phyloP scores from a whole-genome alignment of 2,888 invertebrate species.

The Thymelicus sylvestris region DNA sequence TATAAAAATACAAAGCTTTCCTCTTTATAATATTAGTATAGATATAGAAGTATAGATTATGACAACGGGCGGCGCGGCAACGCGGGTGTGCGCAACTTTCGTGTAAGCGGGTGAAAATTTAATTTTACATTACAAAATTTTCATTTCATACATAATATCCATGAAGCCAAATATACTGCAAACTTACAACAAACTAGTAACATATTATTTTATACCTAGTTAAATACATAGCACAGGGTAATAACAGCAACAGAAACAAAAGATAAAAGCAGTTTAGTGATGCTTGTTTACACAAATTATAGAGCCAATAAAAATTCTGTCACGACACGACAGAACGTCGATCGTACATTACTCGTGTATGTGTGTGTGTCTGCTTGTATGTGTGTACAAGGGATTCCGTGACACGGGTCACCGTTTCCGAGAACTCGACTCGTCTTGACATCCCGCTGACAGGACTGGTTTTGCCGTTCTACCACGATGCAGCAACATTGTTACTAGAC shows the following conservation, averaged over 20 bases:
- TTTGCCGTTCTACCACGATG: constrained; percentile 75
- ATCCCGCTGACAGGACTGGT: constrained; percentile 84
- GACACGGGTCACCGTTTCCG: constrained; percentile 84
- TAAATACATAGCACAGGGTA: neutral
- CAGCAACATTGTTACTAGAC: constrained; percentile 71
- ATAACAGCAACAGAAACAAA: constrained; percentile 12
- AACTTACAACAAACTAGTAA: too few species aligned
- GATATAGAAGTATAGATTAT: too few species aligned
- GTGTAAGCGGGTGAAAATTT: too few species aligned
- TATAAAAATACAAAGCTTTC: too few species aligned
- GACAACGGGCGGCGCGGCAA: too few species aligned
- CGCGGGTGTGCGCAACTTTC: too few species aligned
- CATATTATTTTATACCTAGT: too few species aligned
- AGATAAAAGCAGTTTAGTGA: constrained; percentile 31
- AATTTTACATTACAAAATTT: too few species aligned
- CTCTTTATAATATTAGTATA: too few species aligned
- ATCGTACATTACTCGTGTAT: constrained; percentile 31
- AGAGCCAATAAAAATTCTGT: constrained; percentile 59
- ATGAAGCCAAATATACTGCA: neutral
- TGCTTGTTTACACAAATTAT: constrained; percentile 47
- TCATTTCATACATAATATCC: too few species aligned
- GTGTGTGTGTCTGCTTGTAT: constrained; percentile 50
- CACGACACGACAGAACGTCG: constrained; percentile 43
- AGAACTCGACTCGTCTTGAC: constrained; percentile 83
- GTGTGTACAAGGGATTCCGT: constrained; percentile 82